Base-by-base conservation (phyloP, 2,113 vertebrate genomes). In the Xenopus tropicalis region DNA sequence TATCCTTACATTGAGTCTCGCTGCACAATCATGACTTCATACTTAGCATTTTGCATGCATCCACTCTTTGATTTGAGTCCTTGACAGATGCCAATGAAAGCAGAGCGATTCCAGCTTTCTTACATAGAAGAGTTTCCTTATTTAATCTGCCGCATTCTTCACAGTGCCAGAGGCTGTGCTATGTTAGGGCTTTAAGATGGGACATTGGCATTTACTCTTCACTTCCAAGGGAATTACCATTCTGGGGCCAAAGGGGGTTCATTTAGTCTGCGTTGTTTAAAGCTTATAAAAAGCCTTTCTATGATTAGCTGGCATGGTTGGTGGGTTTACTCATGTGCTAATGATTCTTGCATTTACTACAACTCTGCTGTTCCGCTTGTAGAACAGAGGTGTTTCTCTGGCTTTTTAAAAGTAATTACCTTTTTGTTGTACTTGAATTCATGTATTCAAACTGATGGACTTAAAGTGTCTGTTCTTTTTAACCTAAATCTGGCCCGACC, bases 21-120 rank as follows among this genome's bases (percentile, higher is more conserved):
- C 79, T 77, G 79, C 78, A 86, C 84, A 87, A 84, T 86, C 85
- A 83, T 83, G 78, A 85, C 82, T 87, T 85, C 80, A 87, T 83
- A 79, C 80, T 76, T 80, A 86, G 83, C 78, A 80, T 87, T 86
- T 72, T 82, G 80, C 72, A 1, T 86, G 81, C 81, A 83, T 81
- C 77, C 74, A 17, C 46, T 82, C 79, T 87, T 88, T 86, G 82
- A 84, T 87, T 87, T 86, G 82, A 86, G 84, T 79, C 78, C 78
- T 83, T 82, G 70, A 64, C 57, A 80, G 82, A 82, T 77, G 86
- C 86, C 86, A 88, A 88, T 81, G 85, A 87, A 88, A 86, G 83
- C 86, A 86, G 77, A 80, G 77, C 78, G 80, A 85, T 85, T 88
- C 83, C 87, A 86, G 78, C 81, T 78, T 86, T 68, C 73, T 86